Base-by-base conservation (phyloP, 2,888 invertebrate species). In the Xanthostigma xanthostigma region DNA sequence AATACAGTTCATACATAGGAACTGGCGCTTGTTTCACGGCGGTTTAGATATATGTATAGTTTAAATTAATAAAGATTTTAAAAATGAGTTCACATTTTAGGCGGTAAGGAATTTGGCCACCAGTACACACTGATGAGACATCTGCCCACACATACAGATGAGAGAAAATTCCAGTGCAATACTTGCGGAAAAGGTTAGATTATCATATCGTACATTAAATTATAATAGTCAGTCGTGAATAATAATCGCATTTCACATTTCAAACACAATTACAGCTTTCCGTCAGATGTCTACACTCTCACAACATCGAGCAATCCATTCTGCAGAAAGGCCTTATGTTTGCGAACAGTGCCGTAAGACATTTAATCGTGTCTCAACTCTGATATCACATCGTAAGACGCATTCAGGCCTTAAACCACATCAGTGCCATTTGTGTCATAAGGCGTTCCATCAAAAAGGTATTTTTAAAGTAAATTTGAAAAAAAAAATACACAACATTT, bases 381-480 rank as follows among this genome's bases (percentile, higher is more conserved):
- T 86, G 53, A 85, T 85, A 60, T 84, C 84, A 10, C 85, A 86
- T 58, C 75, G 81, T 53, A 85, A 84, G 69, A 85, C 82, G 6
- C 85, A 86, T 61, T 81, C 80, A 9, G 77, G 79, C 43, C 71
- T 78, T 53, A 86, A 85, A 59, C 82, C 82, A 0, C 84, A 84
- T 65, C 76, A 73, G 52, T 86, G 85, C 58, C 77, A 79, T 59
- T 67, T 83, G 48, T 85, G 85, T 62, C 78, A 79, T 46, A 84
- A 84, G 64, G 83, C 83, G 55, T 86, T 86, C 63, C 85, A 85
- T 64, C 85, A 86, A 60, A 85, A 85, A 76, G 85, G 85, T 80
- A 59, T 50, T 49, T 35, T 35, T 14, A 17, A 35, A 27, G 6
- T 6, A 6, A 27, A 27, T 27, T 27, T 3, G 3, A 27, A 27